These are phyloP conservation scores for Vulpes ferrilata DNA, from an alignment of 2,113 vertebrate genomes.

Conservation along the genomic window DNA sequence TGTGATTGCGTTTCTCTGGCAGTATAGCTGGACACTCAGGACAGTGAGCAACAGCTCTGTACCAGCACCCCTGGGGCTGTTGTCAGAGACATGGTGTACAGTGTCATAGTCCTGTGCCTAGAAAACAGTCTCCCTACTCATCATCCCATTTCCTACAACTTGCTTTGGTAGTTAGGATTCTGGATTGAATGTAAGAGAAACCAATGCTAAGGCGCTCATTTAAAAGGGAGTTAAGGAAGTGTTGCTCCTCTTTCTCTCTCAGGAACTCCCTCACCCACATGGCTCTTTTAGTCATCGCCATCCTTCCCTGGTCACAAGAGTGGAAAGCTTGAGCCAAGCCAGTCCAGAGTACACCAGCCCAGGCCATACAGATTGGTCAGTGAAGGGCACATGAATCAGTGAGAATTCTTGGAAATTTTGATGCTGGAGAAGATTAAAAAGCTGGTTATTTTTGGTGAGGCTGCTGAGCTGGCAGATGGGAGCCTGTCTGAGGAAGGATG, in stretches of 20 bases:
- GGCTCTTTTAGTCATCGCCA: background rate
- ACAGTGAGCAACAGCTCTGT: background rate
- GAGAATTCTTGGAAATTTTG: background rate
- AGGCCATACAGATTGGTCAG: background rate
- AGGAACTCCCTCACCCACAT: background rate
- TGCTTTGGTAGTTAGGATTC: background rate
- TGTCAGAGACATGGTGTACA: fast-evolving
- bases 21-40: background rate
- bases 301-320: background rate
- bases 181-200: background rate
- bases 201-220: too few species aligned
- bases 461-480: background rate
- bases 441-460: background rate
- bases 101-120: background rate
- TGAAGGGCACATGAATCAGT: background rate
- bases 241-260: background rate
- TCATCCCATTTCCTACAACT: background rate
- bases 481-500: background rate
- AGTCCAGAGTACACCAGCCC: background rate
- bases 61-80: too few species aligned
- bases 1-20: background rate
- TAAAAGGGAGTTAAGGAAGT: background rate
- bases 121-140: background rate
- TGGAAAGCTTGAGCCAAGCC: background rate
- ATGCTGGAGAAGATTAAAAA: background rate